Percentiles rank a stretch among this genome's conserved stretches.
Conservation (phyloP, 2,797 vertebrate genomes). For the Ispidina lecontei region DNA sequence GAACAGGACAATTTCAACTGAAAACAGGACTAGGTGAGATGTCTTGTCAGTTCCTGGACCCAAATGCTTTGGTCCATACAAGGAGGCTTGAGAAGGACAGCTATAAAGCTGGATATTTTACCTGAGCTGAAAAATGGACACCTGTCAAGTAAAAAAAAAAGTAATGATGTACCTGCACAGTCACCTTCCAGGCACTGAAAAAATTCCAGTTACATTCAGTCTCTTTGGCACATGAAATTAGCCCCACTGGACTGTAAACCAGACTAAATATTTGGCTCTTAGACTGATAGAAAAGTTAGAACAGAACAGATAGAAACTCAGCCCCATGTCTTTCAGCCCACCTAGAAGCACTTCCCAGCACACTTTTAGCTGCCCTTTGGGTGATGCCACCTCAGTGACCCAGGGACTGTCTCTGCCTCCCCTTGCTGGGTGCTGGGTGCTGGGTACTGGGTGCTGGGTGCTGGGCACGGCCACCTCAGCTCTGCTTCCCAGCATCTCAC, state of each 20-base stretch:
- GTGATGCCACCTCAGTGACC: rapidly evolving
- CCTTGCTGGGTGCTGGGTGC: no score
- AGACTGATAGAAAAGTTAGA: neutral
- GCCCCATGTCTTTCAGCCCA: neutral
- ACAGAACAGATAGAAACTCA: neutral
- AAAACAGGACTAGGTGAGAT: neutral
- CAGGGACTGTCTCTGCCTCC: neutral
- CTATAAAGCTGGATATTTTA: neutral
- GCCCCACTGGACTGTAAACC: neutral
- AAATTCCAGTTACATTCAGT: neutral
- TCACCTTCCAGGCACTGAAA: neutral
- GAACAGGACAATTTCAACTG: neutral
- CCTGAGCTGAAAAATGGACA: neutral
- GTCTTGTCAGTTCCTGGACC: neutral
- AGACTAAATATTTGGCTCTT: neutral
- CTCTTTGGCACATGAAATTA: neutral
- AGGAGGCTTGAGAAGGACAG: neutral
- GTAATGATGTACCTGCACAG: neutral
- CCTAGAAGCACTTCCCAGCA: rapidly evolving
- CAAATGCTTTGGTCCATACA: neutral
- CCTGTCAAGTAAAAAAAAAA: neutral
- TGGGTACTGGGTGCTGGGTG: no score
- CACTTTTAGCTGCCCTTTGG: neutral
- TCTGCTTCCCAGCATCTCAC: neutral
- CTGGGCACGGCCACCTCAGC: neutral